phyloP scores from a whole-genome alignment of 2,797 vertebrate species.

The Acridotheres tristis region DNA sequence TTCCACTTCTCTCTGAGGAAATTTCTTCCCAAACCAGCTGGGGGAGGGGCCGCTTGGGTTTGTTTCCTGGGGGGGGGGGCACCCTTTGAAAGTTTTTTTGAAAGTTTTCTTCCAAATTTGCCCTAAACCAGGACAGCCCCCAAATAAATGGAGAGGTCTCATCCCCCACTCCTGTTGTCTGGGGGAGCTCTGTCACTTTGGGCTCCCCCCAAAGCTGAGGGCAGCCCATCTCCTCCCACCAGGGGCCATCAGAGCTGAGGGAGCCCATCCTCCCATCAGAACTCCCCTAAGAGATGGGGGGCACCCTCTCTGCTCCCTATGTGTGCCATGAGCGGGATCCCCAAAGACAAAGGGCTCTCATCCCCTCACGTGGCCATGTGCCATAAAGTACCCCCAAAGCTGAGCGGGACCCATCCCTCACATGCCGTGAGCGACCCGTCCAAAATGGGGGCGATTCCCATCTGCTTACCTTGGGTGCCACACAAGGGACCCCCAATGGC shows the following conservation, averaged over 20 bases:
- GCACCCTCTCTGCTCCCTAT: rapidly evolving
- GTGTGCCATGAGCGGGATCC: neutral
- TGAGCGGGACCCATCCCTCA: neutral
- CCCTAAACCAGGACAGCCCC: neutral
- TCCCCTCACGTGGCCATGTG: neutral
- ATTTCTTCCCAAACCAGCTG: too few species aligned
- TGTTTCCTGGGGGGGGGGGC: too few species aligned
- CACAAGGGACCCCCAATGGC: neutral
- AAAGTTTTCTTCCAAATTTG: too few species aligned
- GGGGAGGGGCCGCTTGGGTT: too few species aligned
- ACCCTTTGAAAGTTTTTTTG: too few species aligned
- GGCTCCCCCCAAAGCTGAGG: neutral
- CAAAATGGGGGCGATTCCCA: rapidly evolving
- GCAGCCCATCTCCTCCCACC: too few species aligned
- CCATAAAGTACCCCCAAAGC: rapidly evolving
- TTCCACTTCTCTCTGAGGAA: too few species aligned
- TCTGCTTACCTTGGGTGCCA: neutral
- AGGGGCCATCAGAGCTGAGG: neutral
- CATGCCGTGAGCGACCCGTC: neutral
- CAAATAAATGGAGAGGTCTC: rapidly evolving
- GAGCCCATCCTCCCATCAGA: too few species aligned
- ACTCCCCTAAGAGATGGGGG: neutral
- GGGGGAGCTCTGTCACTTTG: rapidly evolving
- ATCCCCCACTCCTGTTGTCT: rapidly evolving
- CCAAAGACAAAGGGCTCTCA: neutral